Base-by-base conservation (phyloP, 2,888 invertebrate genomes). In the Petrophora chlorosata region DNA sequence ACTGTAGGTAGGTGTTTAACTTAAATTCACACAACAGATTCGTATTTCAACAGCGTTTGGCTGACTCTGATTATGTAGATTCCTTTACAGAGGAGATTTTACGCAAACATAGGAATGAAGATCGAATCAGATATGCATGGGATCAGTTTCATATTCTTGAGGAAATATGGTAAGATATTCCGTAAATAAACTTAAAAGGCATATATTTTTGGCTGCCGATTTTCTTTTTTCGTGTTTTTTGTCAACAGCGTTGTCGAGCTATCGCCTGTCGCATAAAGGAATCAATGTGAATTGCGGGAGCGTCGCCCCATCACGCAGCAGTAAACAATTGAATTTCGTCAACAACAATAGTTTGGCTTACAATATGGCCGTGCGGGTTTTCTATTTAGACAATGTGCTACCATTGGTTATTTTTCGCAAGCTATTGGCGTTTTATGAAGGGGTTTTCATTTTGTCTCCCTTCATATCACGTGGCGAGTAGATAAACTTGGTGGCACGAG, bases 41-140 rank as follows among this genome's bases (percentile, higher is more conserved):
- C 67, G 72, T 79, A 81, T 82, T 79, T 79, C 74, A 73, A 70
- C 72, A 72, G 63, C 79, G 77, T 84, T 73, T 77, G 76, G 74
- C 78, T 79, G 81, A 77, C 76, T 82, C 76, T 83, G 85, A 85
- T 83, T 85, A 85, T 85, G 84, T 81, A 82, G 77, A 85, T 84
- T 83, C 70, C 73, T 75, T 73, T 77, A 78, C 76, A 76, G 66
- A 75, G 68, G 70, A 79, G 76, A 79, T 82, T 82, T 81, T 76
- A 83, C 82, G 80, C 81, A 85, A 85, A 84, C 79, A 79, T 78
- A 79, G 74, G 79, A 81, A 82, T 81, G 80, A 78, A 78, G 78
- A 83, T 79, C 82, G 76, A 82, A 85, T 84, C 83, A 83, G 79
- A 83, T 85, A 83, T 84, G 82, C 81, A 84, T 83, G 76, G 82